Conservation (phyloP, 2,113 vertebrate species). For the Eulacestoma nigropectus region DNA sequence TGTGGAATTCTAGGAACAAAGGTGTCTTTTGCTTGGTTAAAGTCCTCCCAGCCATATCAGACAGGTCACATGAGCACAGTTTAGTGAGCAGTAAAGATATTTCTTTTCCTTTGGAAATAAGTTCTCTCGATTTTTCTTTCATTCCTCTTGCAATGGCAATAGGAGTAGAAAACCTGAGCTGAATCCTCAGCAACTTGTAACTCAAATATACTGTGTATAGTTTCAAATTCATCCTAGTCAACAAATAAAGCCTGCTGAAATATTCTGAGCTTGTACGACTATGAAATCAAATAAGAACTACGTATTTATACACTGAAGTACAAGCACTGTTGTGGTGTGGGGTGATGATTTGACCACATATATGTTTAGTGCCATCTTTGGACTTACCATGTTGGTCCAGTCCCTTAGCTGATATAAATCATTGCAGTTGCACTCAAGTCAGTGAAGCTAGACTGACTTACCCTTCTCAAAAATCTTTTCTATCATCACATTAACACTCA, state of each 20-base stretch:
- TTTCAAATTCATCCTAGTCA: neutral
- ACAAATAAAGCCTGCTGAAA: neutral
- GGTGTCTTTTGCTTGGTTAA: neutral
- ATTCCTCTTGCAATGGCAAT: neutral
- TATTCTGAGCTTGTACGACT: neutral
- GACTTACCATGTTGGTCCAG: neutral
- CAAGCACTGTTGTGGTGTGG: neutral
- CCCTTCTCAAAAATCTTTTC: neutral
- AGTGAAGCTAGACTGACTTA: neutral
- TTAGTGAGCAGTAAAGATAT: neutral
- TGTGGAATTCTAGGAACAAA: neutral
- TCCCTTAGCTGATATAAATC: neutral
- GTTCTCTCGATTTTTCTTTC: neutral
- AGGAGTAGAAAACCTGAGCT: neutral
- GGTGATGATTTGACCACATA: neutral
- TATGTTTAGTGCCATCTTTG: neutral
- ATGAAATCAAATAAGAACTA: neutral
- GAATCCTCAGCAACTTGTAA: neutral
- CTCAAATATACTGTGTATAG: neutral
- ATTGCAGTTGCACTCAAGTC: neutral
- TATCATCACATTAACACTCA: neutral
- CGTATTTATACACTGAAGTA: neutral
- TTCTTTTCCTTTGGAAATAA: neutral
- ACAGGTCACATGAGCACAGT: neutral
- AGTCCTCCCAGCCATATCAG: neutral